Evolutionary conservation across 2,888 invertebrate species (phyloP).

Genomic region (Cantharis rufa): DNA sequence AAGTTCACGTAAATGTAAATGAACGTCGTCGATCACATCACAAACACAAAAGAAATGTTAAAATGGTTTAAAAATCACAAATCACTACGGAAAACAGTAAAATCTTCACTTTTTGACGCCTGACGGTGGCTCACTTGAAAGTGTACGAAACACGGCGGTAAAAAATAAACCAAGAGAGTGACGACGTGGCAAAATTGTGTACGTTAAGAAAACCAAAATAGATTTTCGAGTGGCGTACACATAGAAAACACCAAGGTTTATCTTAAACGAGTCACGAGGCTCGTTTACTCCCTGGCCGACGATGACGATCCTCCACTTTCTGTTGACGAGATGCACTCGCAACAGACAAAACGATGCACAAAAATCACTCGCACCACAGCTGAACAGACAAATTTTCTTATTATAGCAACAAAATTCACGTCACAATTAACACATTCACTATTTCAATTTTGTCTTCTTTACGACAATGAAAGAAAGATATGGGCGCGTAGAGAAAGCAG

Average conservation of each 20-base stretch:
- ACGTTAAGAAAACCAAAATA: conserved; percentile 39
- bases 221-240: conserved; percentile 37
- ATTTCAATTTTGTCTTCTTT: conserved; percentile 18
- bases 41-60: background rate
- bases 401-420: background rate
- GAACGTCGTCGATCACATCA: background rate
- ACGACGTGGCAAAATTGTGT: conserved; percentile 42
- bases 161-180: background rate
- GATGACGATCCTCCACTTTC: conserved; percentile 24
- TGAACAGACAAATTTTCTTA: conserved; percentile 11
- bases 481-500: conserved; percentile 33
- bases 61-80: background rate
- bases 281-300: conserved; percentile 24
- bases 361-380: conserved; percentile 14
- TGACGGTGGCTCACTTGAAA: background rate
- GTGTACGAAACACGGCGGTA: background rate
- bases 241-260: conserved; percentile 42
- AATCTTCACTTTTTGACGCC: background rate
- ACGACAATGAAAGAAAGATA: conserved; percentile 29
- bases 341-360: conserved; percentile 16
- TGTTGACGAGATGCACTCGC: conserved; percentile 23
- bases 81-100: background rate
- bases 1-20: background rate
- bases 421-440: conserved; percentile 9
- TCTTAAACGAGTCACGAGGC: conserved; percentile 41